Base-by-base conservation (phyloP, 1,140 invertebrate genomes). In the Caenorhabditis tropicalis region DNA sequence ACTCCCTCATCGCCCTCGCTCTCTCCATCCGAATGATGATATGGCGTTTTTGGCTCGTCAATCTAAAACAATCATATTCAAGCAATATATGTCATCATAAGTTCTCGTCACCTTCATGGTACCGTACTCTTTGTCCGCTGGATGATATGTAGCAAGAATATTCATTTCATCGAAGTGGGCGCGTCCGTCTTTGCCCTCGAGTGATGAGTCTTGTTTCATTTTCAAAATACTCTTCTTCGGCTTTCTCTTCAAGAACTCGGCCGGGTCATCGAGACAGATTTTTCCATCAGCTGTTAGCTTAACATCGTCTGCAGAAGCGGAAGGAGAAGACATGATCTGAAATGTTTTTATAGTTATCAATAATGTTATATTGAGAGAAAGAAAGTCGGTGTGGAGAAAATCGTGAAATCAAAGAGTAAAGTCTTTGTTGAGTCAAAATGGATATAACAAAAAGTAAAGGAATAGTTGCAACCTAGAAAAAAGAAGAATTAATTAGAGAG, bases 51-150 rank as follows among this genome's bases (percentile, higher is more conserved):
- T 48, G 97, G 96, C 81, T 91, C 90, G 39, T 90, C 90, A 79
- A 90, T 91, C 90, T 91, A 43, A 49, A 89, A n/a, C n/a, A 86
- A 36, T 19, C 4, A 19, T 21, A 46, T 48, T 19, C 19, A 43
- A 19, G 10, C 9, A 80, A 12, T 15, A 48, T 12, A 7, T 48
- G 24, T 21, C 29, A 39, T 96, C 46, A 96, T 96, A 53, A 90
- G 88, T 33, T 88, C 87, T 56, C 90, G 56, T 79, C 24, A 90
- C 97, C 93, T 99, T 99, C 96, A 99, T 99, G 90, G 98, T 96
- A 12, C 98, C 98, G 92, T 99, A 99, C 93, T 99, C 97, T 93
- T 99, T 99, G 91, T 97, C 96, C 36, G 95, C 92, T 51, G 98
- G 98, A 94, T 99, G 98, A 89, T 97, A 94, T 5, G 98, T 99